Conservation (phyloP, 2,888 invertebrate genomes). For the Drosophila meridionalis region DNA sequence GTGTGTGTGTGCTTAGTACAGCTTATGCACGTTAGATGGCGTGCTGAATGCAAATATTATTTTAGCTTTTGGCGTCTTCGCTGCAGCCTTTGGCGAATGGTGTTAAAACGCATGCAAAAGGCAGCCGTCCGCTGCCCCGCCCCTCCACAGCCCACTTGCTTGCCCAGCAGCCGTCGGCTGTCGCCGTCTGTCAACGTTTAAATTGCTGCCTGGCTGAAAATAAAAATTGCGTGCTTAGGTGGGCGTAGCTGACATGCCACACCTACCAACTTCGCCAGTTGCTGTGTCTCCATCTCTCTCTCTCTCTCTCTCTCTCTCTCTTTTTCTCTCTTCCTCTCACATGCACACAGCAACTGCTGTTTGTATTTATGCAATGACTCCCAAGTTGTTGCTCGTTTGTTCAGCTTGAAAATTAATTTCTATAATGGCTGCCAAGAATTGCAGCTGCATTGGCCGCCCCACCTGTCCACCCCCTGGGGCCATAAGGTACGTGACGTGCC, state of each 20-base stretch:
- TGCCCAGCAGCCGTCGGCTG: slow-evolving; percentile 64
- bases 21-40: slow-evolving; percentile 74
- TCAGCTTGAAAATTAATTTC: slow-evolving; percentile 80
- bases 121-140: not conserved
- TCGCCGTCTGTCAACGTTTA: slow-evolving; percentile 76
- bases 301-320: not conserved
- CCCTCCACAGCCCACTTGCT: not conserved
- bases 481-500: slow-evolving; percentile 70
- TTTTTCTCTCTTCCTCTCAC: too few species aligned
- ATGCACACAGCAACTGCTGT: slow-evolving; percentile 13
- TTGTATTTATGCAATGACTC: slow-evolving; percentile 76
- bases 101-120: slow-evolving; percentile 79
- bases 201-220: slow-evolving; percentile 71
- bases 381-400: slow-evolving; percentile 81
- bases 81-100: slow-evolving; percentile 67
- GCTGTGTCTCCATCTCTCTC: slow-evolving; percentile 8
- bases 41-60: slow-evolving; percentile 82
- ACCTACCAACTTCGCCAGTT: slow-evolving; percentile 55
- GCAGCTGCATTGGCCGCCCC: slow-evolving; percentile 63
- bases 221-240: slow-evolving; percentile 78
- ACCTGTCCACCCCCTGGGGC: not conserved
- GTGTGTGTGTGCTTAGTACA: slow-evolving; percentile 56
- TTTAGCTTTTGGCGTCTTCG: slow-evolving; percentile 71
- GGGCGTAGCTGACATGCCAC: slow-evolving; percentile 80
- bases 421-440: slow-evolving; percentile 79